phyloP scores from a whole-genome alignment of 2,113 vertebrate species.

The Melospiza georgiana region DNA sequence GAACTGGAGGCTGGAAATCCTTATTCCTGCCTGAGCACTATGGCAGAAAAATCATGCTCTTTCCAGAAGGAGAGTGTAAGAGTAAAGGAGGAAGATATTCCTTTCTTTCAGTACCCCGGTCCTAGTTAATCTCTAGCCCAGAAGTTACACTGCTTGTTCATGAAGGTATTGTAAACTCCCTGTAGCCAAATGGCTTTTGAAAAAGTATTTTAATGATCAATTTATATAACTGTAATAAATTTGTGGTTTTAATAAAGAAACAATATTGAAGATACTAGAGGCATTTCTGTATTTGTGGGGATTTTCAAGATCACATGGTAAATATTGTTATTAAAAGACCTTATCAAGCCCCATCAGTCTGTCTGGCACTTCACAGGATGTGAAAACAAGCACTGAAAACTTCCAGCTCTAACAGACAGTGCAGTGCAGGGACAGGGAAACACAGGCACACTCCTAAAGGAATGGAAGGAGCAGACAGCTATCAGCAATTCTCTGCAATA shows the following conservation, averaged over 20 bases:
- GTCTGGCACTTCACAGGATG: not conserved
- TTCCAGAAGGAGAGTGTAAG: not conserved
- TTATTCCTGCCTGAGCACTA: not conserved
- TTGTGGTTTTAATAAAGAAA: not conserved
- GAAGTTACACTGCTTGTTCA: not conserved
- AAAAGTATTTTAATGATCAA: not conserved
- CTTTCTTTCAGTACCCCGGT: not conserved
- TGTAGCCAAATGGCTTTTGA: not conserved
- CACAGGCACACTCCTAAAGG: not conserved
- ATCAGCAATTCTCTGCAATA: constrained; percentile 4
- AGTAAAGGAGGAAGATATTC: not conserved
- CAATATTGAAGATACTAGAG: not conserved
- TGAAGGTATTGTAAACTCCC: not conserved
- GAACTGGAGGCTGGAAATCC: not conserved
- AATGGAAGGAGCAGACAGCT: not conserved
- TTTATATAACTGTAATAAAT: not conserved
- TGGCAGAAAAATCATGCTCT: not conserved
- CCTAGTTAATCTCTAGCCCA: not conserved
- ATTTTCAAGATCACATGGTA: not conserved
- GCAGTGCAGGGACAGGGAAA: not conserved
- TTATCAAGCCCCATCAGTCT: not conserved
- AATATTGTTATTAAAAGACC: not conserved
- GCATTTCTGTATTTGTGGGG: not conserved
- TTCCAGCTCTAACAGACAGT: not conserved
- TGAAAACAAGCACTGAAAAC: constrained; percentile 25